Evolutionary conservation across 2,113 vertebrate genomes (phyloP).

Genomic region (Xiphophorus maculatus): DNA sequence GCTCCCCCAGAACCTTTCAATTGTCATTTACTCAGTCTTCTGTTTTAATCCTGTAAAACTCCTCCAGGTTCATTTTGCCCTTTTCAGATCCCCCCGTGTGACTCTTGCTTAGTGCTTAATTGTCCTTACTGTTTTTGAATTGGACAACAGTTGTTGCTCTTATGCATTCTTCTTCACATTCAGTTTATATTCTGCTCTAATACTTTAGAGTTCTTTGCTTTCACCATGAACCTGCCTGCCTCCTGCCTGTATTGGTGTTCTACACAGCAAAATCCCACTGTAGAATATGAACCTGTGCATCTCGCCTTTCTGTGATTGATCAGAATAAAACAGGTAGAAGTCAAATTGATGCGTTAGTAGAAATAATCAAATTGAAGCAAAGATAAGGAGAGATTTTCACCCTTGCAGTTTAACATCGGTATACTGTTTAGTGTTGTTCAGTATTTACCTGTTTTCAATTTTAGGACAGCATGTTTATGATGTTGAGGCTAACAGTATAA

Average conservation of each 20-base stretch:
- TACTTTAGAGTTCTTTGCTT: not conserved
- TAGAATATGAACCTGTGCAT: not conserved
- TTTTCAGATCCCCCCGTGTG: not conserved
- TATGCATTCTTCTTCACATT: not conserved
- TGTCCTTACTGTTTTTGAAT: not conserved
- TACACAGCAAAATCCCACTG: not conserved
- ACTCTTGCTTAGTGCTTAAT: not conserved
- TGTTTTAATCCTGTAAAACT: not conserved
- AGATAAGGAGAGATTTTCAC: not conserved
- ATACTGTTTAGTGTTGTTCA: not conserved
- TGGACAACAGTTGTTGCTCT: not conserved
- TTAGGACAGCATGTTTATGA: slow-evolving; percentile 5
- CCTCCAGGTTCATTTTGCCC: not conserved
- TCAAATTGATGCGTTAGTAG: not conserved
- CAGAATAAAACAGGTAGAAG: not conserved
- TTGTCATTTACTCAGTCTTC: not conserved
- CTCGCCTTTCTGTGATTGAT: not conserved
- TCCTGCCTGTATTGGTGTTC: not conserved
- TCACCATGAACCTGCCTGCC: not conserved
- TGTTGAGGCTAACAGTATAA: not conserved
- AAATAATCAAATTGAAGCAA: slow-evolving; percentile 6
- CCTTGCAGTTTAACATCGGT: not conserved
- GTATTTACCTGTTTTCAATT: slow-evolving; percentile 4
- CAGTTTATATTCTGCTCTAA: not conserved
- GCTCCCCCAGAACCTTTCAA: not conserved